These are phyloP conservation scores for Fregata magnificens DNA, from an alignment of 2,113 vertebrate species.

Conservation along the genomic window DNA sequence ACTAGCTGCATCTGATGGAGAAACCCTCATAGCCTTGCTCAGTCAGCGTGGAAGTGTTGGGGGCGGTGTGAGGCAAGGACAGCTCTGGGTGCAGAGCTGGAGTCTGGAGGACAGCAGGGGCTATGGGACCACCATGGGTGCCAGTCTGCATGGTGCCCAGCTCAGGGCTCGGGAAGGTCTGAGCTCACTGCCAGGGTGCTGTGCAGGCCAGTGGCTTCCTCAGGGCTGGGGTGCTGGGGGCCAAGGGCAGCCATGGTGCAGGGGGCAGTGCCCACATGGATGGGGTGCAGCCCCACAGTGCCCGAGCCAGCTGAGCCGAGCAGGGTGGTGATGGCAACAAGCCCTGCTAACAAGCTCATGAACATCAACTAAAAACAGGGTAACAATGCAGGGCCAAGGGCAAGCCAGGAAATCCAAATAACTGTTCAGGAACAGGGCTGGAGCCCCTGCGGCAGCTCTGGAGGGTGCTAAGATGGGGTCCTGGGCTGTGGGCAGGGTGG, in stretches of 20 bases:
- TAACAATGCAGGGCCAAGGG: not conserved
- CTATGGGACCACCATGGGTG: not conserved
- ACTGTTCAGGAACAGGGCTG: not conserved
- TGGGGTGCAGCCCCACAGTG: not conserved
- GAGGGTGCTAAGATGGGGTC: not conserved
- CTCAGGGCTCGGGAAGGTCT: not conserved
- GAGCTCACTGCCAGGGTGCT: not conserved
- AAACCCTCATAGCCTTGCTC: not conserved
- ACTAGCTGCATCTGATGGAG: rapidly evolving
- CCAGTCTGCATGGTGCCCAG: not conserved
- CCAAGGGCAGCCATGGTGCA: too few species aligned
- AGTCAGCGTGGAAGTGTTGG: not conserved
- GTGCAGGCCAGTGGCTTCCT: not conserved
- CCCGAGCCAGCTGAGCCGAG: not conserved
- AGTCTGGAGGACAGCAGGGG: not conserved
- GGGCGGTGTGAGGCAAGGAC: rapidly evolving
- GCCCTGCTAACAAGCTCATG: not conserved
- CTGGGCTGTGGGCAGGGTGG: not conserved
- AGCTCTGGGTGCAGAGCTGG: not conserved
- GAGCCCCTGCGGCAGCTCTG: not conserved
- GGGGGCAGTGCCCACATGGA: not conserved
- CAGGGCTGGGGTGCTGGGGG: too few species aligned
- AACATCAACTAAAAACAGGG: not conserved
- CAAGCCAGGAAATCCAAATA: not conserved
- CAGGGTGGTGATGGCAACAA: not conserved